These are phyloP conservation scores for Vulpes lagopus DNA, from an alignment of 2,113 vertebrate genomes.

Conservation along the genomic window DNA sequence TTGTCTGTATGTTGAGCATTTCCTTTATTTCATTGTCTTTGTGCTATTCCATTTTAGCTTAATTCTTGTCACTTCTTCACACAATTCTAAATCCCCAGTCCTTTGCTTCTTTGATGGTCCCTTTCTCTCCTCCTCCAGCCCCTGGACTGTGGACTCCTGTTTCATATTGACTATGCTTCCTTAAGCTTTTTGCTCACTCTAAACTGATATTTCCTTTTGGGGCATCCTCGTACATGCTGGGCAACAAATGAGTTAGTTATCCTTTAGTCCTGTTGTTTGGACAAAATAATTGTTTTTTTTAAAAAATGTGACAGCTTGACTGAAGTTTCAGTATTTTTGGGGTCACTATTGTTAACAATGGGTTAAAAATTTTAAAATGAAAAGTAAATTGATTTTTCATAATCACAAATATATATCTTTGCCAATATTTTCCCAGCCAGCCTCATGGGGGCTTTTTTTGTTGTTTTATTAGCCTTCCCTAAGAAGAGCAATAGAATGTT, in stretches of 20 bases:
- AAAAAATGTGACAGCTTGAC: background rate
- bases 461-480: background rate
- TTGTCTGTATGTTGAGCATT: background rate
- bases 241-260: background rate
- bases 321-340: background rate
- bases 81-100: background rate
- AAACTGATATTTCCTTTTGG: background rate
- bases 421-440: background rate
- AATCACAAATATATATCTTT: background rate
- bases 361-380: background rate
- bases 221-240: accelerated
- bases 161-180: background rate
- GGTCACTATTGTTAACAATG: background rate
- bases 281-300: background rate
- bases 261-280: background rate
- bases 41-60: background rate
- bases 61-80: background rate
- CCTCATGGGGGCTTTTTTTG: background rate
- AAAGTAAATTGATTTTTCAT: background rate
- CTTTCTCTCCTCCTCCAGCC: background rate
- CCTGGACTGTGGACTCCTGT: background rate
- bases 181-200: background rate
- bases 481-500: background rate
- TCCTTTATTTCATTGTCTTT: background rate
- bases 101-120: background rate